Evolutionary conservation across 2,113 vertebrate genomes (phyloP), one percentile per base, ranked within the genome.

Genomic region (Eira barbara): DNA sequence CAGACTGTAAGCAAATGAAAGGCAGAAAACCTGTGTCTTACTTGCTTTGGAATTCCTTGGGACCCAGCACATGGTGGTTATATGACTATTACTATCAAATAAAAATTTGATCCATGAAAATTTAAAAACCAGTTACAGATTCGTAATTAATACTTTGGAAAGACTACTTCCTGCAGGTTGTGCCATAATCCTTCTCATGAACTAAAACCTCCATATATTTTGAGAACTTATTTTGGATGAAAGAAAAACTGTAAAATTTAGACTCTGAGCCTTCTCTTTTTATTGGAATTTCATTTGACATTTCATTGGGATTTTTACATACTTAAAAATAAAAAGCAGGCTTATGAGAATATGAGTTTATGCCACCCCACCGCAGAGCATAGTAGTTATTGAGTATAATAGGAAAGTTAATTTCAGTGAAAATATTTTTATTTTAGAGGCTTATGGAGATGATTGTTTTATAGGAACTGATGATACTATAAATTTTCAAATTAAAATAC

Each of bases 401-500:
- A 82, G 57, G 45, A 91, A 96, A 39, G n/a, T 78, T 85, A 20
- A 49, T 87, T 82, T 90, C 15, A 12, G 29, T 29, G 27, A 29
- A 83, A 85, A 94, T 42, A 39, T 39, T 39, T 59, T 94, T 63
- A 52, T 42, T 78, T 21, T 89, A 86, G 69, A 89, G 55, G 10
- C 9, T 80, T 84, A 45, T 47, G 15, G 65, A 67, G 27, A 42
- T 55, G 6, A 59, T 76, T 95, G 31, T 81, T 94, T 84, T 90
- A 96, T 39, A 92, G 36, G 47, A 81, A 74, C 49, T 25, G 39
- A 39, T n/a, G 42, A 71, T 31, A 57, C 1, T 95, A 47, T 27
- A 93, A 83, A 91, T 79, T 89, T 95, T 76, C 45, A 73, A 63
- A 49, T 61, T 61, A 42, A 95, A 96, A 42, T 91, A 57, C 39